Evolutionary conservation across 1,140 invertebrate genomes (phyloP), one percentile per base, ranked within the genome.

Genomic region (Apis laboriosa): DNA sequence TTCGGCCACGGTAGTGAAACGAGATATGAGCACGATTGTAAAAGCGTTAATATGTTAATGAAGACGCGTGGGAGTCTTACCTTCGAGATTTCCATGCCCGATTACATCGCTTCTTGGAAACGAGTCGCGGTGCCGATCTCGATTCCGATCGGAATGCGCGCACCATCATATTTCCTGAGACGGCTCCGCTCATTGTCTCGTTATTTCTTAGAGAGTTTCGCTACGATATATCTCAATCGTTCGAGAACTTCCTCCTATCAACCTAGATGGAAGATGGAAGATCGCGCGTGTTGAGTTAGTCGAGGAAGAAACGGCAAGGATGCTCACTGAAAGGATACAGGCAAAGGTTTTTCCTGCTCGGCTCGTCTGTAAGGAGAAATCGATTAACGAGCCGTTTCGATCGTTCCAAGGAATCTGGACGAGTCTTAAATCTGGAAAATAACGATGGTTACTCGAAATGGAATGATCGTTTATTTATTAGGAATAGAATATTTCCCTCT

Each of bases 31-130:
- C 72, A 34, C 55, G 75, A 56, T 86, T 83, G 80, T 90, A 86
- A 84, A 86, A 87, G 82, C 85, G 82, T 87, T 87, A 88, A 90
- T 88, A 87, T 88, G 88, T 90, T 90, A 91, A 91, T 91, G 89
- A 88, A 43, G 34, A 86, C 68, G 85, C 85, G 84, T 90, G 61
- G 83, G 84, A 56, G 80, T 63, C 61, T 79, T 55, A 81, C 77
- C 68, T 83, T 85, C 82, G 60, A 77, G 80, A 85, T 88, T 88
- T 90, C 84, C 86, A 84, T 86, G 82, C 68, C 73, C 74, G 86
- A 90, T 88, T 83, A 80, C 85, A 89, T 88, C 78, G 75, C 77
- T 86, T 90, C 86, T 85, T 81, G 85, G 80, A 88, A 91, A 88
- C 63, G 51, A 78, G 63, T 28, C 53, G 72, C 63, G 53, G 21